Evolutionary conservation across 2,113 vertebrate genomes (phyloP).

Genomic region (Delphinapterus leucas): DNA sequence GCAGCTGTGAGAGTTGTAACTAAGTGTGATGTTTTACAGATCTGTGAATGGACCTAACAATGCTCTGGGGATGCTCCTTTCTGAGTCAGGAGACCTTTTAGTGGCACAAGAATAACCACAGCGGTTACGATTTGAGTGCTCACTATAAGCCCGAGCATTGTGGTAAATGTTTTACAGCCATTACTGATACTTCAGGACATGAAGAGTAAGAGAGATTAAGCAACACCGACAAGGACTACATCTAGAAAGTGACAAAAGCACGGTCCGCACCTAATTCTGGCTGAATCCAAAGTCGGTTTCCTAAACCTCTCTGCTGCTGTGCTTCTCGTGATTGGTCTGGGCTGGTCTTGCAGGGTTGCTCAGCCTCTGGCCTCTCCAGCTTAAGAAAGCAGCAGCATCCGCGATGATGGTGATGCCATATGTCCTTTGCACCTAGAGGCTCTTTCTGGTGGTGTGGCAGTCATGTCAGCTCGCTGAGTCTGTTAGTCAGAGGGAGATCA

Average conservation of each 20-base stretch:
- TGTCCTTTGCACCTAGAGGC: neutral
- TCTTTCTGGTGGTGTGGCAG: too few species aligned
- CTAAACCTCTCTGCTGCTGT: fast-evolving
- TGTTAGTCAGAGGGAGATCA: neutral
- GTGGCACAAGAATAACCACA: neutral
- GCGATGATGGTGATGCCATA: fast-evolving
- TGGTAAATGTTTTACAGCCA: neutral
- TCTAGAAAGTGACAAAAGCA: neutral
- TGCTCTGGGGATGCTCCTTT: neutral
- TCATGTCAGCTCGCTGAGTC: neutral
- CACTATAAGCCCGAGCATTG: neutral
- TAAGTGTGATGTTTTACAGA: neutral
- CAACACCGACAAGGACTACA: neutral
- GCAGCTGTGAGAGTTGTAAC: neutral
- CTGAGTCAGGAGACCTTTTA: neutral
- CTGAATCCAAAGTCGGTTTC: neutral
- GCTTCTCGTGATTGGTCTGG: neutral
- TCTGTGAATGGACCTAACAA: neutral
- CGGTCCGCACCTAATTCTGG: neutral
- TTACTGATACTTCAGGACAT: neutral
- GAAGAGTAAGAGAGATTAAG: neutral
- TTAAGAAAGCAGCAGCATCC: neutral
- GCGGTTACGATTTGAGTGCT: neutral
- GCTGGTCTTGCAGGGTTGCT: neutral
- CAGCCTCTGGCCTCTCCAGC: neutral